Evolutionary conservation across 2,888 invertebrate species (phyloP).

Genomic region (Cephus sareptanus): DNA sequence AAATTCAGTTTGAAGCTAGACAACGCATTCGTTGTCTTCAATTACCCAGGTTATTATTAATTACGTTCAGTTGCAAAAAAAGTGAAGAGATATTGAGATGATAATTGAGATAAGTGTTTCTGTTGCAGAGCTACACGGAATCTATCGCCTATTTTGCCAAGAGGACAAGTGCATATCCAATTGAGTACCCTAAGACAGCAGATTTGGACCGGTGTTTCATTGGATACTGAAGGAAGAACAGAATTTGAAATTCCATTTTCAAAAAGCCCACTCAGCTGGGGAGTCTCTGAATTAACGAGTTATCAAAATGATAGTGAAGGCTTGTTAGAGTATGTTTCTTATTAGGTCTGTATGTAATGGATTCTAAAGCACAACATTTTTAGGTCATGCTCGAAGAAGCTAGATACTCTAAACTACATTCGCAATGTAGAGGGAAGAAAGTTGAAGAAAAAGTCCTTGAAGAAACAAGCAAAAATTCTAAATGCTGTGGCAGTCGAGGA

Average conservation of each 20-base stretch:
- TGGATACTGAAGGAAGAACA: slow-evolving; percentile 51
- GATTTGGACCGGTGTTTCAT: slow-evolving; percentile 77
- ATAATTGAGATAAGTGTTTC: neutral
- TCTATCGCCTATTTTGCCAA: slow-evolving; percentile 45
- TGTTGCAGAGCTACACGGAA: slow-evolving; percentile 44
- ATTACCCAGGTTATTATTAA: slow-evolving; percentile 39
- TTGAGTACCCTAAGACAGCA: slow-evolving; percentile 76
- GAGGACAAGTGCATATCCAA: slow-evolving; percentile 73
- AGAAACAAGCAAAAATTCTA: slow-evolving; percentile 35
- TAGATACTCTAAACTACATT: slow-evolving; percentile 62
- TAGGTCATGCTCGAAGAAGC: slow-evolving; percentile 76
- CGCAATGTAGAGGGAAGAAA: slow-evolving; percentile 36
- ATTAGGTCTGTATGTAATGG: neutral
- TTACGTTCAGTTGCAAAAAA: neutral
- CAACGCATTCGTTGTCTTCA: slow-evolving; percentile 41
- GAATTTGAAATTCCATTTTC: slow-evolving; percentile 30
- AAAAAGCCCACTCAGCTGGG: slow-evolving; percentile 75
- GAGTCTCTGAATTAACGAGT: slow-evolving; percentile 71
- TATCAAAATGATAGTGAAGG: slow-evolving; percentile 72
- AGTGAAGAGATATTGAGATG: neutral
- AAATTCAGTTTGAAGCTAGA: slow-evolving; percentile 34
- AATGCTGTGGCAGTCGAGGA: slow-evolving; percentile 38
- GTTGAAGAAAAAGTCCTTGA: slow-evolving; percentile 39
- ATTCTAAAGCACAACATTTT: slow-evolving; percentile 16
- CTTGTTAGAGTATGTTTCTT: slow-evolving; percentile 68